A percentile compares a stretch with the other conserved stretches of the same genome.
Evolutionary conservation across 92 coral and sea anemone species (phyloP).

Genomic region (Nematostella vectensis): DNA sequence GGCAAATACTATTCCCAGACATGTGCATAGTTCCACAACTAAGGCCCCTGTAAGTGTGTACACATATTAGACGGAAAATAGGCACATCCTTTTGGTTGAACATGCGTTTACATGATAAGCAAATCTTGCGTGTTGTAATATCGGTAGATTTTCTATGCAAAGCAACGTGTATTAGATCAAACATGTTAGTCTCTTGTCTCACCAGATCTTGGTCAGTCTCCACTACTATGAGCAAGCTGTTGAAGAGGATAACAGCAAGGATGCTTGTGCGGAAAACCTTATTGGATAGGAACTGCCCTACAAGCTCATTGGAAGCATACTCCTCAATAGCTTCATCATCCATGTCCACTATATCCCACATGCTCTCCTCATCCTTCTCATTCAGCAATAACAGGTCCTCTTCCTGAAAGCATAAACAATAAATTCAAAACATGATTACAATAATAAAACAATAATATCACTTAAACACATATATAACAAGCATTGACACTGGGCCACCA

Average conservation of each 20-base stretch:
- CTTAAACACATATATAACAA: neutral
- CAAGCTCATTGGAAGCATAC: conserved; percentile 94
- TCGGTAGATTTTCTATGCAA: too few relatives aligned
- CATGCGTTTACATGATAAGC: too few relatives aligned
- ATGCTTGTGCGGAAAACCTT: conserved; percentile 82
- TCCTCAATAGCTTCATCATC: conserved; percentile 98
- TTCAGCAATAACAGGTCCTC: conserved; percentile 66
- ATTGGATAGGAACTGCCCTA: conserved; percentile 91
- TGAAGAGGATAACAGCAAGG: conserved; percentile 72
- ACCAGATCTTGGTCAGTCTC: conserved; percentile 95
- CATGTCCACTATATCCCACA: conserved; percentile 98
- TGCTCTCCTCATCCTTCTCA: conserved; percentile 82
- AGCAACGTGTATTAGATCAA: too few relatives aligned
- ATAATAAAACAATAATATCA: neutral
- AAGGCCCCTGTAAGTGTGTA: too few relatives aligned
- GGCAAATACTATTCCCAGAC: too few relatives aligned
- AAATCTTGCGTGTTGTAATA: too few relatives aligned
- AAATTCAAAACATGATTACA: neutral
- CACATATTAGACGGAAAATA: too few relatives aligned
- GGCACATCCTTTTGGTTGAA: too few relatives aligned
- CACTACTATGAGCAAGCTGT: conserved; percentile 87
- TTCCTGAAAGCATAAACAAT: conserved; percentile 23
- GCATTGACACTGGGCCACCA: too few relatives aligned
- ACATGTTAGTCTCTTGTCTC: too few relatives aligned
- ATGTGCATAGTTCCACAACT: too few relatives aligned